Evolutionary conservation across 2,113 vertebrate species (phyloP), one percentile per base, ranked within the genome.

Genomic region (Spea bombifrons): DNA sequence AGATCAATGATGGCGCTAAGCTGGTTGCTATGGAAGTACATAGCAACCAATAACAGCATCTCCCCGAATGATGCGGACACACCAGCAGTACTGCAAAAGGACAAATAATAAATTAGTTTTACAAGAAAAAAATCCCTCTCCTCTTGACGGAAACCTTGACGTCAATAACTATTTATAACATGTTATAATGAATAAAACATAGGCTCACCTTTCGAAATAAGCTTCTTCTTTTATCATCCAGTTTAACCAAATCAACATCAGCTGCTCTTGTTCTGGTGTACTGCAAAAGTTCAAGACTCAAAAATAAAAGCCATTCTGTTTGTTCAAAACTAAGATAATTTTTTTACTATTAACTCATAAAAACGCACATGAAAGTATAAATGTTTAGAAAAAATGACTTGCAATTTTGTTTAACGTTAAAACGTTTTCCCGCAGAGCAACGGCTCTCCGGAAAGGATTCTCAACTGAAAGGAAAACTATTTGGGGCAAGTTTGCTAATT

Each of bases 161-260:
- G 10, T 17, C 5, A 4, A n/a, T 8, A 30, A 53, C 47, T 6
- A 8, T 71, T 71, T 52, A 30, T 71, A 7, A 52, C 3, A 5
- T 4, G 2, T 52, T 16, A 43, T 6, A 52, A 30, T 12, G 45
- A 5, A 46, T 30, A 66, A 75, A 64, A 7, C 6, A 74, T 9
- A 16, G 47, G n/a, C 79, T 87, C 84, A 99, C 97, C 97, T 99
- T 84, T 99, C 97, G 87, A 99, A 99, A 87, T 99, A 99, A 66
- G 97, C 97, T 86, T 99, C 97, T 83, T 99, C 97, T 86, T 98
- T 99, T 88, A 99, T 99, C 97, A 99, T 99, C 97, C 97, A 99
- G 43, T 95, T 98, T 15, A 99, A 91, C 97, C 97, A 99, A 88
- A 97, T 96, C 13, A 99, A 94, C 95, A 98, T 99, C 71, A 99